Evolutionary conservation across 1,140 invertebrate species (phyloP), one percentile per base, ranked within the genome.

Genomic region (Hylyphantes graminicola): DNA sequence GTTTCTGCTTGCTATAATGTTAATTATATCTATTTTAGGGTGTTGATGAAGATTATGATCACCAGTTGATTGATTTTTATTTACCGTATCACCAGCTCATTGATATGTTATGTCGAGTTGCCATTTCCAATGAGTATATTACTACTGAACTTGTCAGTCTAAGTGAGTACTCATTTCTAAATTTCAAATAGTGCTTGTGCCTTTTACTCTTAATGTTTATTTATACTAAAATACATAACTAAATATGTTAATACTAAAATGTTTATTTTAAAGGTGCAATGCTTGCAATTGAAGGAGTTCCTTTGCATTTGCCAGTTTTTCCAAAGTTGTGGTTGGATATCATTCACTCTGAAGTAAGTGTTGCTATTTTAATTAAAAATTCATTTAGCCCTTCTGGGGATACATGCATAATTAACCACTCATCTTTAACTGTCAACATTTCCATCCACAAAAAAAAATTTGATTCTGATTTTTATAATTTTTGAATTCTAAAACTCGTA

Each of bases 21-120:
- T 35, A 35, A 35, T 35, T 75, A 74, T 70, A 10, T 85, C 50
- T 85, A 76, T 81, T 89, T 9, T 87, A 92, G 89, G 95, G 94
- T 17, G 90, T 93, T 13, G 95, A 96, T 90, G 92, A 93, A 10
- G 93, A 94, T 19, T 96, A 96, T 88, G 95, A 96, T 87, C 91
- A 91, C 67, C 93, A 94, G 5, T 89, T 96, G 19, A 91, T 93
- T 53, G 93, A 94, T 70, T 96, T 95, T 89, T 96, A 94, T 88
- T 89, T 92, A 63, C 95, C 94, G 0, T 96, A 96, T 90, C 95
- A 96, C 88, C 92, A 93, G 72, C 93, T 96, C 64, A 92, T 96
- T 86, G 96, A 97, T 89, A 93, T 95, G 19, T 94, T 97, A 91
- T 96, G 96, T 89, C 92, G 96, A 17, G 92, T 97, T 85, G 96